Percentiles rank a stretch among this genome's conserved stretches.
These are phyloP conservation scores for Amphipyra berbera DNA, from an alignment of 2,888 invertebrate genomes.

Conservation along the genomic window DNA sequence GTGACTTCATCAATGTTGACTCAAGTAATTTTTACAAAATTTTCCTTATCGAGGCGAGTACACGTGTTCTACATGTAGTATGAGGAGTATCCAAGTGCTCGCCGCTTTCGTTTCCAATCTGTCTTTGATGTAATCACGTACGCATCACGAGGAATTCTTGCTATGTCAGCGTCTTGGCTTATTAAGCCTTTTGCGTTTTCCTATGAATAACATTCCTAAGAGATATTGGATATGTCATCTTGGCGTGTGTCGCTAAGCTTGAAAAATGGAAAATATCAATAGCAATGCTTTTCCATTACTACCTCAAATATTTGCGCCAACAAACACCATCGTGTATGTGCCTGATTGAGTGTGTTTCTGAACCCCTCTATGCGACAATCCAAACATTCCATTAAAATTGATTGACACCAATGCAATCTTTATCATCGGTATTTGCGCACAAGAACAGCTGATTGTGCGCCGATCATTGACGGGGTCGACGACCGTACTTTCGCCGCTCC, in stretches of 20 bases:
- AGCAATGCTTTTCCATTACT: constrained; percentile 9
- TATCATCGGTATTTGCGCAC: constrained; percentile 70
- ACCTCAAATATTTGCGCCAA: constrained; percentile 6
- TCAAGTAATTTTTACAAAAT: constrained; percentile 25
- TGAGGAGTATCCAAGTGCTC: constrained; percentile 47
- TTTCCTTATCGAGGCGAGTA: constrained; percentile 27
- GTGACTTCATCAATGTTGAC: constrained; percentile 21
- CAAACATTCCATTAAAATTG: constrained; percentile 54
- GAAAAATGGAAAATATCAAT: not conserved
- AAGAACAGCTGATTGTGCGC: constrained; percentile 87
- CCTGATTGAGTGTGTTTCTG: constrained; percentile 16
- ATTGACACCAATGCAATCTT: constrained; percentile 65
- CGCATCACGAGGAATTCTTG: constrained; percentile 44
- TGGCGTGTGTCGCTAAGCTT: not conserved
- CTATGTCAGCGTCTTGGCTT: constrained; percentile 4
- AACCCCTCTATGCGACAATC: constrained; percentile 20
- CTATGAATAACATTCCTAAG: constrained; percentile 21
- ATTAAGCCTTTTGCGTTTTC: constrained; percentile 19
- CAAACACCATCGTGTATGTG: not conserved
- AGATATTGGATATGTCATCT: constrained; percentile 4
- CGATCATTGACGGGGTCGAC: constrained; percentile 79
- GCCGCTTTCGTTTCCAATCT: constrained; percentile 70
- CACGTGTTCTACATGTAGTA: not conserved
- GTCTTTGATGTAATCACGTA: constrained; percentile 67
- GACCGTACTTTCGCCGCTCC: constrained; percentile 88